Percentiles rank a stretch among this genome's conserved stretches.
These are phyloP conservation scores for Microctonus hyperodae DNA, from an alignment of 2,888 invertebrate species.

Conservation along the genomic window DNA sequence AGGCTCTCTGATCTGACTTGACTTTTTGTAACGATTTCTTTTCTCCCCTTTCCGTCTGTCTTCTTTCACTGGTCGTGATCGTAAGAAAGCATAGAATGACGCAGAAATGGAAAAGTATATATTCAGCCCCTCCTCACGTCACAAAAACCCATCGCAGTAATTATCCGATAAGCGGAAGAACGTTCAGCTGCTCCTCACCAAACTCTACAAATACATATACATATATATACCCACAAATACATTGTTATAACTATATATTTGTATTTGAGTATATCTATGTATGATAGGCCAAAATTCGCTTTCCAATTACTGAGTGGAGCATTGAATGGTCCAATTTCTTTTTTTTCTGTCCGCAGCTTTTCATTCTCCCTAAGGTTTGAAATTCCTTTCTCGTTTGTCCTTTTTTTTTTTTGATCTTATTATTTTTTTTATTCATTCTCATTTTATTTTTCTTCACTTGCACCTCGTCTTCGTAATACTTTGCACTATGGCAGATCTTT, in stretches of 20 bases:
- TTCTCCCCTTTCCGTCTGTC: slow-evolving; percentile 24
- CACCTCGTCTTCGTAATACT: background rate
- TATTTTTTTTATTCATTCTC: slow-evolving; percentile 9
- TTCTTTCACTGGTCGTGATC: slow-evolving; percentile 32
- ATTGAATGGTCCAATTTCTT: slow-evolving; percentile 25
- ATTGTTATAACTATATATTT: background rate
- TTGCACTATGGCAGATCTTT: background rate
- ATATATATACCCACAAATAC: no score
- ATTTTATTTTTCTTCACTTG: background rate
- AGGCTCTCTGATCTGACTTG: slow-evolving; percentile 47
- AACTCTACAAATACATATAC: slow-evolving; percentile 43
- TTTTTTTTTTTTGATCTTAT: slow-evolving; percentile 8
- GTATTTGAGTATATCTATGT: background rate
- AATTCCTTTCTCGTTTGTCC: slow-evolving; percentile 4
- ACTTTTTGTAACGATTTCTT: slow-evolving; percentile 58
- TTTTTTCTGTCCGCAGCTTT: background rate
- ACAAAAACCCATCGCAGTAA: slow-evolving; percentile 50
- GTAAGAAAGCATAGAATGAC: background rate
- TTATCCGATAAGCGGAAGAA: slow-evolving; percentile 56
- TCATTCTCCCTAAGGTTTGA: background rate
- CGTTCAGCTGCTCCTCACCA: slow-evolving; percentile 39
- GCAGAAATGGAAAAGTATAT: background rate
- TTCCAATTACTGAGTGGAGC: slow-evolving; percentile 27
- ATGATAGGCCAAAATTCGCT: slow-evolving; percentile 18
- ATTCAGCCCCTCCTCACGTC: slow-evolving; percentile 2